Conservation (phyloP, 2,797 vertebrate genomes). For the Psittacula echo region DNA sequence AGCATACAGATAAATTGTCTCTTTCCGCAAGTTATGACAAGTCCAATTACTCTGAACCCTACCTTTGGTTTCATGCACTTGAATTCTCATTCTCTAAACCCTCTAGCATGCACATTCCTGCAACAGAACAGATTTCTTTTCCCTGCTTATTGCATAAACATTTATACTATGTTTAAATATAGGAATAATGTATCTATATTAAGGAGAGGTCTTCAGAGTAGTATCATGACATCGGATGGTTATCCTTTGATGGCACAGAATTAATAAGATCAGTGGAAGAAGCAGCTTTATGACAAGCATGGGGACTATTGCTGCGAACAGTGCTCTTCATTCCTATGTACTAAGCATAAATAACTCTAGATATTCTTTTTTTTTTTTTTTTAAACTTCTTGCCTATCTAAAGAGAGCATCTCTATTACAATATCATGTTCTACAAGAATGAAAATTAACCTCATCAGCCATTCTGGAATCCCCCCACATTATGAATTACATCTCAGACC, state of each 20-base stretch:
- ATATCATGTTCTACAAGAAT: neutral
- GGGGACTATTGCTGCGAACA: neutral
- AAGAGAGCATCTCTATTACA: neutral
- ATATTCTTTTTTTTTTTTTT: too few species aligned
- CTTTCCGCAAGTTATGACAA: conserved; percentile 15
- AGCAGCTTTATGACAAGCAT: neutral
- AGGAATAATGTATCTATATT: neutral
- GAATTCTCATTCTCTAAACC: neutral
- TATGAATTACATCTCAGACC: conserved; percentile 39
- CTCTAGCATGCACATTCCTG: neutral
- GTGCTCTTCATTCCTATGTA: neutral
- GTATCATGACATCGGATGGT: neutral
- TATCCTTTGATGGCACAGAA: neutral
- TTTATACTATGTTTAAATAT: neutral
- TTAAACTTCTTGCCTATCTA: neutral
- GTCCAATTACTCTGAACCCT: neutral
- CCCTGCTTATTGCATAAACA: neutral
- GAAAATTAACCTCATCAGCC: conserved; percentile 26
- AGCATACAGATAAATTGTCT: neutral
- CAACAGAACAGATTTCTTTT: neutral
- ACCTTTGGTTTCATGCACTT: neutral
- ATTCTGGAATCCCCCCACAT: neutral
- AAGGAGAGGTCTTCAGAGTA: neutral
- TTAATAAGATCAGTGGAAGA: neutral
- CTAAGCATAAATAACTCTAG: neutral